Percentiles rank a stretch among this genome's conserved stretches.
phyloP scores from a whole-genome alignment of 1,140 invertebrate genomes.

The Lepidurus arcticus region DNA sequence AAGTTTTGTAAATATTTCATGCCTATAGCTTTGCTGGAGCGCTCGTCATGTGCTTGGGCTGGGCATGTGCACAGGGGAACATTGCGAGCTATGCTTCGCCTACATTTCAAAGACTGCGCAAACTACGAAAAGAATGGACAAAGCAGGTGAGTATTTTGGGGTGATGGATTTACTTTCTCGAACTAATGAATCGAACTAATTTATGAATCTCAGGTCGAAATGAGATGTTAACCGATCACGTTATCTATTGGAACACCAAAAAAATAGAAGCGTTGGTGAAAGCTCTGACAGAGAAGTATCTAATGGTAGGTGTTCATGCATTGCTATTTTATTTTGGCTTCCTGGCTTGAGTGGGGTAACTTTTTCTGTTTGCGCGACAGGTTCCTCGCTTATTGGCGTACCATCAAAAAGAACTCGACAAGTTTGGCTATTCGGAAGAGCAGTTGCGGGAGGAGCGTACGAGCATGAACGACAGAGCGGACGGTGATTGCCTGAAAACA shows the following conservation, averaged over 20 bases:
- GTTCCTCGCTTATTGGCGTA: conserved; percentile 4
- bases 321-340: neutral
- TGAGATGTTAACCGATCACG: conserved; percentile 5
- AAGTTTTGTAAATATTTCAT: neutral
- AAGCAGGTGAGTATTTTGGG: neutral
- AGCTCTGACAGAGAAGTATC: no score
- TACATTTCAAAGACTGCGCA: conserved; percentile 1
- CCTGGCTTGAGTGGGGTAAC: neutral
- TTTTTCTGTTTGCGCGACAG: neutral
- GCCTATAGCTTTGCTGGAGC: neutral
- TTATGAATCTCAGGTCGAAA: neutral
- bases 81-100: neutral
- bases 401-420: neutral
- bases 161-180: neutral
- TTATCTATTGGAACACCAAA: no score
- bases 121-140: neutral
- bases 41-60: neutral
- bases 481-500: neutral
- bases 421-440: conserved; percentile 5
- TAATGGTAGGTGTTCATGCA: neutral
- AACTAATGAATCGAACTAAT: no score
- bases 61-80: neutral
- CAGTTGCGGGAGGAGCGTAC: neutral
- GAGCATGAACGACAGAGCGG: neutral
- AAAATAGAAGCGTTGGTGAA: no score